phyloP scores from a whole-genome alignment of 2,797 vertebrate species.

The Lagorchestes hirsutus region DNA sequence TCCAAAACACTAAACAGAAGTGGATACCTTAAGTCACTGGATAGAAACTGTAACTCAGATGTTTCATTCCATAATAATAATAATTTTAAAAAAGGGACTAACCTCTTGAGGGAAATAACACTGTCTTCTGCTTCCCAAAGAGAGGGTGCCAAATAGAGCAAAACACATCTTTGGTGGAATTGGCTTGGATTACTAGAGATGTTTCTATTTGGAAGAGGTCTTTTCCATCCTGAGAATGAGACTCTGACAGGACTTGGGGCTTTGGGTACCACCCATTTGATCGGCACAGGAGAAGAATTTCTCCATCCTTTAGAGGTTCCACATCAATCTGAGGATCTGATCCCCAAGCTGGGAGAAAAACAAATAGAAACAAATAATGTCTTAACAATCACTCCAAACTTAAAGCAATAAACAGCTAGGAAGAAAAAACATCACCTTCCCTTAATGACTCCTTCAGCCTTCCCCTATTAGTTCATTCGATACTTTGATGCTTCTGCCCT shows the following conservation, averaged over 20 bases:
- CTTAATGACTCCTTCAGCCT: not conserved
- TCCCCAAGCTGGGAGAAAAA: not conserved
- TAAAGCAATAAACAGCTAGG: not conserved
- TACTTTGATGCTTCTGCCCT: not conserved
- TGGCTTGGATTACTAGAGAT: slow-evolving; percentile 3
- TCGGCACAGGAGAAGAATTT: not conserved
- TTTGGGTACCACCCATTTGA: slow-evolving; percentile 39
- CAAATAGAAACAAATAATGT: not conserved
- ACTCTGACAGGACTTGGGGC: slow-evolving; percentile 23
- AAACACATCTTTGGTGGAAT: slow-evolving; percentile 8
- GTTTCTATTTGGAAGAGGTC: slow-evolving; percentile 27
- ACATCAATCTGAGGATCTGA: not conserved
- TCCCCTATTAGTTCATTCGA: not conserved
- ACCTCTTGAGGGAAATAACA: not conserved
- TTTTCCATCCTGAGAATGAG: not conserved
- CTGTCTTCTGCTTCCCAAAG: slow-evolving; percentile 44
- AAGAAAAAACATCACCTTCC: not conserved
- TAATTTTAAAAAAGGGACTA: not conserved
- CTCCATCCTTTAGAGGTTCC: not conserved
- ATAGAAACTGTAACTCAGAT: not conserved
- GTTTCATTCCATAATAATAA: not conserved
- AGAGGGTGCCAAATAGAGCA: slow-evolving; percentile 7
- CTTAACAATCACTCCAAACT: not conserved
- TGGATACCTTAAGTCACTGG: not conserved
- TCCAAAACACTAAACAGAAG: not conserved